Conservation (phyloP, 2,797 vertebrate species). For the Melanotaenia nigrans region DNA sequence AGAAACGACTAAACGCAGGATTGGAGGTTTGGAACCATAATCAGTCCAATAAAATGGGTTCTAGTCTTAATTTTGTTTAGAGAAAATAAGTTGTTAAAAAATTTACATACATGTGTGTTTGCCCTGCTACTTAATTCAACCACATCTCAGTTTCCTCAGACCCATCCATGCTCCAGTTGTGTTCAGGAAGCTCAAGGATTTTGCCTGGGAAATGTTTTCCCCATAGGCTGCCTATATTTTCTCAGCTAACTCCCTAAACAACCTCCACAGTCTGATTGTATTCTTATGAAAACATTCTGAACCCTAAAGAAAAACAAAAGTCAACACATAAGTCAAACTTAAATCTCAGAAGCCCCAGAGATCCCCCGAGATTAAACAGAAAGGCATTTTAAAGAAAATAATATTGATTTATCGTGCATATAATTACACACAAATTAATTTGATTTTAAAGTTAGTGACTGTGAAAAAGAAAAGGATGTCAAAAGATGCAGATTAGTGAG, state of each 20-base stretch:
- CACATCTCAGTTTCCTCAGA: neutral
- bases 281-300: constrained; percentile 27
- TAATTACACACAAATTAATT: constrained; percentile 30
- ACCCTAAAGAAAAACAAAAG: neutral
- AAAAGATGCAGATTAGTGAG: constrained; percentile 1
- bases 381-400: constrained; percentile 16
- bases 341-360: constrained; percentile 8
- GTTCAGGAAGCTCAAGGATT: constrained; percentile 6
- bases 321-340: constrained; percentile 13
- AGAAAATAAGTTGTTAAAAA: neutral
- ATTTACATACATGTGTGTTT: neutral
- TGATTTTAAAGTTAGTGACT: constrained; percentile 25
- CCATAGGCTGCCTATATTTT: constrained; percentile 8
- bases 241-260: constrained; percentile 5
- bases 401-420: constrained; percentile 24
- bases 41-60: neutral
- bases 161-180: neutral
- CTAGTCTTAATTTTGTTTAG: neutral
- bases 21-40: neutral
- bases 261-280: constrained; percentile 27
- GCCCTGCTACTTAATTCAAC: neutral
- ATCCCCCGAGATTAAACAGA: neutral
- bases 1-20: neutral
- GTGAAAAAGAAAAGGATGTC: constrained; percentile 18
- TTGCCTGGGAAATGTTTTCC: constrained; percentile 5